Evolutionary conservation across 1,140 invertebrate genomes (phyloP), one percentile per base, ranked within the genome.

Genomic region (Cyclargus thomasi): DNA sequence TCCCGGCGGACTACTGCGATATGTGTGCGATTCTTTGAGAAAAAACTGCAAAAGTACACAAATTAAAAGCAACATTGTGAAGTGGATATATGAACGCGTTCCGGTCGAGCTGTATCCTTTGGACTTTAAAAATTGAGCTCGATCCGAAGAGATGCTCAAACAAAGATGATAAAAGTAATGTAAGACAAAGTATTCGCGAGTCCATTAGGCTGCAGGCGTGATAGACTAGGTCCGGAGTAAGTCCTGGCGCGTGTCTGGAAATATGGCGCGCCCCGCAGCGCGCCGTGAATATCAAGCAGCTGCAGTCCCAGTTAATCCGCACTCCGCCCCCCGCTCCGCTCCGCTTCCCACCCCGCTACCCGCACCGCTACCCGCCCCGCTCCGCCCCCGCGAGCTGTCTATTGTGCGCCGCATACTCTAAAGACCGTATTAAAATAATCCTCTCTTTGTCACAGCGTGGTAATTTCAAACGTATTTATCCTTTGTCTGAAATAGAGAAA

Each of bases 251-350:
- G 74, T 75, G 70, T 72, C 73, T 68, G 35, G 69, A 71, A 74
- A 67, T 77, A 59, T 53, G 23, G 29, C 67, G 68, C 64, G 68
- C 47, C 53, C n/a, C 21, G 63, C 53, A 53, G 70, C 73, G 67
- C 70, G 47, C 57, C 57, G 64, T 75, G 77, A 79, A 79, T 79
- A 67, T 73, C 71, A 79, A 79, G 64, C 62, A 75, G 74, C n/a
- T 70, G 67, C 64, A 70, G 64, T 67, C 68, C 71, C 36, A 69
- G 67, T 68, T 78, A 73, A 72, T 78, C 71, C 71, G 39, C 10
- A 47, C 39, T 47, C 39, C 39, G 39, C 39, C 14, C 39, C 39
- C 39, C 39, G 39, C 39, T 47, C 39, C 39, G 10, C 11, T 47
- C 39, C 39, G 68, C 65, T 59, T 53, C 65, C 62, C 36, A 22